Evolutionary conservation across 2,113 vertebrate species (phyloP), one percentile per base, ranked within the genome.

Genomic region (Spilogale gracilis): DNA sequence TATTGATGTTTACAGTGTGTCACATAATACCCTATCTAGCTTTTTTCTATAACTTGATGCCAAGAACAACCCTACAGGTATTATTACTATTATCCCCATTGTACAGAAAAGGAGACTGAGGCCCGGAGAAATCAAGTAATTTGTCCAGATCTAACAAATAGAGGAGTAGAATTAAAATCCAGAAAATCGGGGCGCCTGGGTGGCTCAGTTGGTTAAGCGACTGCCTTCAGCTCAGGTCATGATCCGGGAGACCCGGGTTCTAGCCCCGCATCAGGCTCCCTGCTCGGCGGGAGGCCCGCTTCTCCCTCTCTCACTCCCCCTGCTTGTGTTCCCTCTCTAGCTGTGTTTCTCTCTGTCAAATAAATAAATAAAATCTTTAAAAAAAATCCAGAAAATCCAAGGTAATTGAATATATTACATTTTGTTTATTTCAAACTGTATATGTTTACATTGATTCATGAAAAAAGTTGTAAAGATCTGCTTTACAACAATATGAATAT

Each of bases 91-190:
- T 76, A 54, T 69, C 16, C 25, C 6, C 81, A 82, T 21, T 78
- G 12, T 50, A 23, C 4, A 89, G 54, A 50, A 12, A 32, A 92
- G 67, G 50, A 78, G 74, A 81, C 43, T 14, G 17, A 93, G 54
- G 6, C 23, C 17, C 58, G 63, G 2, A 95, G 48, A 93, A 45
- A 17, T 48, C 32, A 91, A 65, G 43, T 58, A 76, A 93, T 73
- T 85, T 91, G n/a, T 74, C 50, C 73, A 86, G 21, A 94, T 14
- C 11, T 58, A 30, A 71, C 67, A 50, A 79, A 54, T 48, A 81
- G 23, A 90, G 65, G 48, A 91, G 32, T 65, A 94, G 45, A 78
- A 82, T 67, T 89, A 95, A 94, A 94, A 83, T 97, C 18, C 9
- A 76, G n/a, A 71, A 67, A 84, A 80, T 73, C n/a, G 38, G 38